Evolutionary conservation across 2,113 vertebrate genomes (phyloP).

Genomic region (Antechinus stuartii): DNA sequence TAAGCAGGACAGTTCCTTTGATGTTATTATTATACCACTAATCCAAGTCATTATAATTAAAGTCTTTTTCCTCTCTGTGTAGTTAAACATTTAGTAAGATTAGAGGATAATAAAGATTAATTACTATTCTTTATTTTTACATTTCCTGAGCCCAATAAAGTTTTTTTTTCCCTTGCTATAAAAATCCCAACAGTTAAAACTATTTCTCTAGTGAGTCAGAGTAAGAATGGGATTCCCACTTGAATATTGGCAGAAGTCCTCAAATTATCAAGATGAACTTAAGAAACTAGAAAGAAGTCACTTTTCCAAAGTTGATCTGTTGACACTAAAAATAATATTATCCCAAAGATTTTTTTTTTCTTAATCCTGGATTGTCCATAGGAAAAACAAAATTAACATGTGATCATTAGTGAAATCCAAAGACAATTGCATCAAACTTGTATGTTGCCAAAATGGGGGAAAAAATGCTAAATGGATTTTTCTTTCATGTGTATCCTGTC

Average conservation of each 20-base stretch:
- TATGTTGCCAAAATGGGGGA: background rate
- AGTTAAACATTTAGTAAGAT: constrained; percentile 65
- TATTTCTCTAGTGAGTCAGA: background rate
- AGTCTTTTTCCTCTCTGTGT: constrained; percentile 58
- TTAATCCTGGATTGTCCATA: background rate
- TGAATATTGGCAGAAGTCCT: background rate
- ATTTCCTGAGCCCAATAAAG: background rate
- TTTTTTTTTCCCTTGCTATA: background rate
- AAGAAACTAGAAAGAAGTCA: background rate
- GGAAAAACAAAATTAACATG: background rate
- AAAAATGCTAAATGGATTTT: background rate
- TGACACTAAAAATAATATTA: background rate
- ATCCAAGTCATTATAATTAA: background rate
- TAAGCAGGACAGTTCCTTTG: constrained; percentile 7
- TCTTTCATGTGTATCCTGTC: background rate
- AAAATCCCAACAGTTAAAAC: background rate
- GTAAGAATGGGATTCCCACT: background rate
- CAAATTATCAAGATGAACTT: constrained; percentile 9
- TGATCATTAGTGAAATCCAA: background rate
- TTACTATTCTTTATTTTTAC: constrained; percentile 20
- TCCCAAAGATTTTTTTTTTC: background rate
- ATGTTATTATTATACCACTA: constrained; percentile 50
- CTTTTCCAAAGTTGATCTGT: background rate
- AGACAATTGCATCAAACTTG: background rate
- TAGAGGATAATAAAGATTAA: constrained; percentile 48